Evolutionary conservation across 2,888 invertebrate genomes (phyloP).

Genomic region (Phalera bucephala): DNA sequence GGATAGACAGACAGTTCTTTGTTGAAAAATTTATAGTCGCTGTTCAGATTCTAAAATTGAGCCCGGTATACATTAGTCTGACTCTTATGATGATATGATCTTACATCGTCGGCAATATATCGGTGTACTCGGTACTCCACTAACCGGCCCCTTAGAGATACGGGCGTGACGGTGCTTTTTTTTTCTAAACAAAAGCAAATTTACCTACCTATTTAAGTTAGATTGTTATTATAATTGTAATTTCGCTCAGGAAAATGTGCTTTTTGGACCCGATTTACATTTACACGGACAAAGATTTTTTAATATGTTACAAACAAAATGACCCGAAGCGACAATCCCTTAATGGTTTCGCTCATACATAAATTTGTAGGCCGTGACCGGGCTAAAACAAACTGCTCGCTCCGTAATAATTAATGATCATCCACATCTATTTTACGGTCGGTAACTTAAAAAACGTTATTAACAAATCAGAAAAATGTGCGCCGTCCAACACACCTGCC

Average conservation of each 20-base stretch:
- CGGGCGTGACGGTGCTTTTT: too few species aligned
- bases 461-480: conserved; percentile 61
- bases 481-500: conserved; percentile 59
- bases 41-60: too few species aligned
- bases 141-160: too few species aligned
- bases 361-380: conserved; percentile 73
- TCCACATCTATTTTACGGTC: conserved; percentile 76
- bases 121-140: too few species aligned
- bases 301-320: conserved; percentile 38
- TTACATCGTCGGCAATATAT: too few species aligned
- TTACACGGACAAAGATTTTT: conserved; percentile 30
- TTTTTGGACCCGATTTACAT: conserved; percentile 19
- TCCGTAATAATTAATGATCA: conserved; percentile 73
- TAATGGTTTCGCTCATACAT: conserved; percentile 74
- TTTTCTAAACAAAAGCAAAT: too few species aligned
- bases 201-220: too few species aligned
- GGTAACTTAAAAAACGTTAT: conserved; percentile 54
- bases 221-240: conserved; percentile 9
- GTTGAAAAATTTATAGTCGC: too few species aligned
- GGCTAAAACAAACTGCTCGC: conserved; percentile 75
- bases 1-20: too few species aligned
- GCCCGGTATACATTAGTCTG: too few species aligned
- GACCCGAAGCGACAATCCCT: conserved; percentile 70
- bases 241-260: conserved; percentile 19
- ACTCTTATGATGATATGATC: too few species aligned